A percentile compares a stretch with the other conserved stretches of the same genome.
These are phyloP conservation scores for Accipiter cooperii DNA, from an alignment of 2,113 vertebrate genomes.

Conservation along the genomic window DNA sequence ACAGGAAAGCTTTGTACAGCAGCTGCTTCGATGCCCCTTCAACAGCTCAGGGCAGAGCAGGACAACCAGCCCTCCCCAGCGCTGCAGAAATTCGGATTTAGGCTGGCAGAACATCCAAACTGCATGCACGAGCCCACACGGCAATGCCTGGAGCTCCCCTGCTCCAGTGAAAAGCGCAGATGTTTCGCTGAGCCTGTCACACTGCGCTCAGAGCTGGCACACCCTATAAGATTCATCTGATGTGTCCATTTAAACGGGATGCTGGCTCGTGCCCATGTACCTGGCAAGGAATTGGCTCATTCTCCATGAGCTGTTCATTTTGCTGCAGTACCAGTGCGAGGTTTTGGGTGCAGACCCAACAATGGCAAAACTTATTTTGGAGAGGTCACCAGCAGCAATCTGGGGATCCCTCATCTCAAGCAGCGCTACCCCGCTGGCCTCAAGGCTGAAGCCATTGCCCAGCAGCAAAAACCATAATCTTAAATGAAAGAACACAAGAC, in stretches of 20 bases:
- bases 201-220: neutral
- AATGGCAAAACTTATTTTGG: neutral
- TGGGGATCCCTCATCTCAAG: neutral
- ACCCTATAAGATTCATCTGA: neutral
- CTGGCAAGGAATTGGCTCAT: neutral
- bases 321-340: rapidly evolving
- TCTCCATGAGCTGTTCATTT: neutral
- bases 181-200: neutral
- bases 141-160: neutral
- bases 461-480: neutral
- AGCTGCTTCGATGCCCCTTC: neutral
- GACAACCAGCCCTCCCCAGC: neutral
- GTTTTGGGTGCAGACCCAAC: neutral
- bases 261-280: neutral
- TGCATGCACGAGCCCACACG: rapidly evolving
- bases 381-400: neutral
- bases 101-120: neutral
- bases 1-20: neutral
- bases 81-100: neutral
- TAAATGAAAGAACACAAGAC: neutral
- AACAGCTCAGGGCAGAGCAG: neutral
- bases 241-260: neutral
- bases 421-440: rapidly evolving
- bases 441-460: neutral
- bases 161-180: neutral